phyloP scores from a whole-genome alignment of 1,140 invertebrate species.

The Branchinecta lindahli region DNA sequence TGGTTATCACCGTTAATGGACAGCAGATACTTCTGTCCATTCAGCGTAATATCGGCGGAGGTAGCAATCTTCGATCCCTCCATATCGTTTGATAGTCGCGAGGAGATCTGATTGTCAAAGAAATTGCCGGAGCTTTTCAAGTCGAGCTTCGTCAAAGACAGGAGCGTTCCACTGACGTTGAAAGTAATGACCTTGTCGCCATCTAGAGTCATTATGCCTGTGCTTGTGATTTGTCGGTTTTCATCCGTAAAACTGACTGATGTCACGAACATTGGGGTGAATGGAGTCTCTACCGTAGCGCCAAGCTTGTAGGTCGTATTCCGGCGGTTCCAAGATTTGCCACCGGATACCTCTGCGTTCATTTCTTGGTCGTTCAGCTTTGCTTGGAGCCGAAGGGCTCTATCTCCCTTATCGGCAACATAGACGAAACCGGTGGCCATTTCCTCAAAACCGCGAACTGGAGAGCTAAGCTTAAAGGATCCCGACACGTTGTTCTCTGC shows the following conservation, averaged over 20 bases:
- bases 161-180: background rate
- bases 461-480: background rate
- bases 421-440: background rate
- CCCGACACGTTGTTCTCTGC: background rate
- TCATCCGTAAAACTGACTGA: background rate
- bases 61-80: background rate
- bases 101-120: background rate
- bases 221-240: background rate
- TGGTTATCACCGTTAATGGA: background rate
- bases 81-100: background rate
- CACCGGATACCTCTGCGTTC: background rate
- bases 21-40: background rate
- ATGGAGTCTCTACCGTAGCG: background rate
- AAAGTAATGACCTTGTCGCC: background rate
- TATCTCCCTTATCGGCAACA: background rate
- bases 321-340: background rate
- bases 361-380: background rate
- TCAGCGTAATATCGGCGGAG: background rate
- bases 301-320: background rate
- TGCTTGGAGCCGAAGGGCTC: background rate
- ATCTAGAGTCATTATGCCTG: background rate
- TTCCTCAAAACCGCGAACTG: background rate
- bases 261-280: background rate
- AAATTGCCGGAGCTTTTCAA: background rate
- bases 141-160: background rate